Base-by-base conservation (phyloP, 2,888 invertebrate species). In the Pharmacophagus antenor region DNA sequence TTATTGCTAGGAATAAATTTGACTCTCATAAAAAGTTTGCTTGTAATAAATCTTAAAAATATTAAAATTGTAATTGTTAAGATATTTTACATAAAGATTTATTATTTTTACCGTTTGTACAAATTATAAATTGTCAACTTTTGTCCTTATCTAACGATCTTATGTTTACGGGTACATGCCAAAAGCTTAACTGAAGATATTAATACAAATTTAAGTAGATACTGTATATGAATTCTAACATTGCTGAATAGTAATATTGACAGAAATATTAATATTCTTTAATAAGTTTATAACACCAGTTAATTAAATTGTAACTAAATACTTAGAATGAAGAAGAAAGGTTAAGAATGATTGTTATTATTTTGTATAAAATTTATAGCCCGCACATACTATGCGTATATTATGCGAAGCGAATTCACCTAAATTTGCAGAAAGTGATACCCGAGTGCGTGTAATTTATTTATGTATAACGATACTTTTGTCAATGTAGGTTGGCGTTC, bases 401-500 rank as follows among this genome's bases (percentile, higher is more conserved):
- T 58, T 58, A 53, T 23, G 21, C 21, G 20, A 48, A 53, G 17
- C 54, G 27, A 44, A 50, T 50, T 27, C 22, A 37, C 52, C 37
- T n/a, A 56, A 56, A 56, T 61, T 61, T 61, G 47, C 27, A 41
- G 25, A 56, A 56, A 61, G 61, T 61, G 61, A 56, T 47, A 61
- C 52, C 41, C 52, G 61, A 61, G 47, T 56, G 47, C 41, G 56
- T 61, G 51, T 61, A 74, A 78, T 79, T 75, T 82, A 79, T 81
- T 83, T 84, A 82, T 82, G 81, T 82, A 83, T 78, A 79, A 82
- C 77, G 76, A 73, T 77, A 78, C 82, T 84, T 83, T 83, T 83
- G 81, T 84, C 84, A 83, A 84, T 80, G 74, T 23, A 47, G 70
- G 69, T 72, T 70, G 68, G 78, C 76, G 80, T 82, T 82, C 78